phyloP scores from a whole-genome alignment of 2,113 vertebrate genomes.

The Urocolius indicus region DNA sequence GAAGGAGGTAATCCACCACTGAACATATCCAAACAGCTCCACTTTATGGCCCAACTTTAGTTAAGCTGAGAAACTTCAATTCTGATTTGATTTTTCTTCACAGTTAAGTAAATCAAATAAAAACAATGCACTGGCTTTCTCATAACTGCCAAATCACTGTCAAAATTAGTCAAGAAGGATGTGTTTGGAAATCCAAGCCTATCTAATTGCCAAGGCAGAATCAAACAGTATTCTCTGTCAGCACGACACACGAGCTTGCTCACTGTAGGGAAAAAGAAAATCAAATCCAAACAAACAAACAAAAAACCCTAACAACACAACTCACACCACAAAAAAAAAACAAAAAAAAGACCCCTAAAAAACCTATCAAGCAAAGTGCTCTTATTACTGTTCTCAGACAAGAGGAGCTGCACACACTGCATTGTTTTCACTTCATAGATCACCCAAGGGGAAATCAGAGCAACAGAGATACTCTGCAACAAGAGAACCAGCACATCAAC shows the following conservation, averaged over 20 bases:
- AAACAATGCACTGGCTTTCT: background rate
- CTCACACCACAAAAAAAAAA: background rate
- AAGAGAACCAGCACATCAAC: slow-evolving; percentile 73
- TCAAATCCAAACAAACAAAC: background rate
- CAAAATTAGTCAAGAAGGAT: background rate
- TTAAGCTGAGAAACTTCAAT: background rate
- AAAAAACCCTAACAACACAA: background rate
- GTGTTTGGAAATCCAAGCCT: background rate
- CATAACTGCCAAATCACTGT: background rate
- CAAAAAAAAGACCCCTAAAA: background rate
- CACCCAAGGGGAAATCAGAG: background rate
- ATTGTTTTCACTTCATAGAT: slow-evolving; percentile 71
- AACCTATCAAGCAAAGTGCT: background rate
- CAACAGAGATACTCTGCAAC: background rate
- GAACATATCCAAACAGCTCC: background rate
- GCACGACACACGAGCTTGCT: background rate
- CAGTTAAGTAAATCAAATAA: background rate
- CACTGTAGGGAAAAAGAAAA: background rate
- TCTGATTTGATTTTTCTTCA: background rate
- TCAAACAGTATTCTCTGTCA: background rate
- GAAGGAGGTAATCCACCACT: background rate
- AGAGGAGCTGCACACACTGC: slow-evolving; percentile 56
- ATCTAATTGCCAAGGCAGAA: background rate
- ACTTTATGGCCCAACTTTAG: background rate
- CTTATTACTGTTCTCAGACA: slow-evolving; percentile 51